These are phyloP conservation scores for Hydriomena furcata DNA, from an alignment of 2,888 invertebrate species.

Conservation along the genomic window DNA sequence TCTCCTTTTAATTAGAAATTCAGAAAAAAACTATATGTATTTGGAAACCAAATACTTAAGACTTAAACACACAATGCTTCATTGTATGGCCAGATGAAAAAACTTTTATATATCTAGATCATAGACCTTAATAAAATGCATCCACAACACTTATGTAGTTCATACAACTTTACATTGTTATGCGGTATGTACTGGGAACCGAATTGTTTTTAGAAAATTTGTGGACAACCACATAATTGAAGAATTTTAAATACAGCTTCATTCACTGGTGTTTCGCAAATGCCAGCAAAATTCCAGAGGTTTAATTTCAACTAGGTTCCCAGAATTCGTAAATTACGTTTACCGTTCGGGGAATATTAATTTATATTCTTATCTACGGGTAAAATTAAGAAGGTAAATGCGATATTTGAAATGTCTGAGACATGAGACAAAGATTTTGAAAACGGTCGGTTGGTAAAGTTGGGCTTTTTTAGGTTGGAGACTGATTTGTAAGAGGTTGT, in stretches of 20 bases:
- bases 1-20: too few species aligned
- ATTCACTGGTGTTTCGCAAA: slow-evolving; percentile 12
- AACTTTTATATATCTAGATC: too few species aligned
- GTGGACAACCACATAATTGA: neutral
- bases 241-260: slow-evolving; percentile 6
- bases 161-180: neutral
- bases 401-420: neutral
- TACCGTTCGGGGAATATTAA: slow-evolving; percentile 12
- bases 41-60: too few species aligned
- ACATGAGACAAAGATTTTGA: slow-evolving; percentile 1
- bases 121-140: too few species aligned
- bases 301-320: slow-evolving; percentile 19
- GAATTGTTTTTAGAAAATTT: neutral
- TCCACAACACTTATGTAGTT: neutral
- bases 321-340: slow-evolving; percentile 21
- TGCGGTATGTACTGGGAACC: neutral
- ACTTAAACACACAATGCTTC: too few species aligned
- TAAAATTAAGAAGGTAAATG: slow-evolving; percentile 9
- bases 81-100: too few species aligned
- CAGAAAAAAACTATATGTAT: too few species aligned
- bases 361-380: slow-evolving; percentile 8
- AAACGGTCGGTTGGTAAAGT: neutral
- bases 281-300: slow-evolving; percentile 19
- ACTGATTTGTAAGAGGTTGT: neutral
- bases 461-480: neutral